These are phyloP conservation scores for Oreochromis aureus DNA, from an alignment of 2,113 vertebrate species.

Conservation along the genomic window DNA sequence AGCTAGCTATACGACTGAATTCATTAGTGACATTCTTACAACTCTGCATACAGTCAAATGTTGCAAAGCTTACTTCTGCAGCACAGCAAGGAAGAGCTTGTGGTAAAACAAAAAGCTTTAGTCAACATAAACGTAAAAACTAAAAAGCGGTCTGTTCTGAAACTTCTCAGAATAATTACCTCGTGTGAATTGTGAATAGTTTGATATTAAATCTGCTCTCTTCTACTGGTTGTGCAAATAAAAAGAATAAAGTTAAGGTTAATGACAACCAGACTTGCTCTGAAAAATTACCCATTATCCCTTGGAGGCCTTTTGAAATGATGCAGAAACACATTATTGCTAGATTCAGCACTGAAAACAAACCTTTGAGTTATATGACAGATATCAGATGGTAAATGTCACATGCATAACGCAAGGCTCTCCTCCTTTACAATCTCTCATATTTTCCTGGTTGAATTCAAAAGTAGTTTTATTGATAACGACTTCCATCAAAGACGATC, in stretches of 20 bases:
- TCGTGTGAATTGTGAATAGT: neutral
- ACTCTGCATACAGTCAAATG: neutral
- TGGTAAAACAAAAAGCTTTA: neutral
- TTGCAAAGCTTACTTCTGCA: neutral
- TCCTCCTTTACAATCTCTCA: neutral
- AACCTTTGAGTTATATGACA: neutral
- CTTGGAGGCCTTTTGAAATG: neutral
- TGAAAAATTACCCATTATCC: neutral
- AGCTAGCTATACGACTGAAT: neutral
- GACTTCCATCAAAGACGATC: neutral
- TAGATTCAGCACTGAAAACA: neutral
- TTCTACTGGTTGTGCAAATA: neutral
- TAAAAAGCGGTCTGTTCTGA: neutral
- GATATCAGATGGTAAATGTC: neutral
- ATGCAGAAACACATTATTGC: neutral
- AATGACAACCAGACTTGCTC: neutral
- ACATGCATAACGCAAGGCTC: neutral
- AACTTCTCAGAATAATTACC: neutral
- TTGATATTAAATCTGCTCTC: neutral
- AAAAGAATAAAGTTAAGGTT: neutral
- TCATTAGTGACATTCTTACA: rapidly evolving
- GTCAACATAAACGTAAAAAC: rapidly evolving
- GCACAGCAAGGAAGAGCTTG: neutral
- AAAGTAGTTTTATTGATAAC: neutral
- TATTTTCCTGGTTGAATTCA: neutral